Percentiles rank a stretch among this genome's conserved stretches.
Evolutionary conservation across 2,113 vertebrate species (phyloP).

Genomic region (Macaca mulatta): DNA sequence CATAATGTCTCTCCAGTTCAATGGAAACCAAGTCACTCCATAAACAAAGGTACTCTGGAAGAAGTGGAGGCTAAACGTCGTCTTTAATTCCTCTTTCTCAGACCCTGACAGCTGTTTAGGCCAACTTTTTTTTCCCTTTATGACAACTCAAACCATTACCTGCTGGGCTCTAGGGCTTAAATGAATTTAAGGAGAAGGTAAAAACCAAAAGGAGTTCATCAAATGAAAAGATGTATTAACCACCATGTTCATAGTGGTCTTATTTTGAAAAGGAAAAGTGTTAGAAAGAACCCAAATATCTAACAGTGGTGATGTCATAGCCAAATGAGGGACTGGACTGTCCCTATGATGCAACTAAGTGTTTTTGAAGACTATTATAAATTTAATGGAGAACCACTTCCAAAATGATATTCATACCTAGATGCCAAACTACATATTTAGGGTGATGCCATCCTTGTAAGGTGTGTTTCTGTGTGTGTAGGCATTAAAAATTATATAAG

Average conservation of each 20-base stretch:
- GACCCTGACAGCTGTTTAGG: not conserved
- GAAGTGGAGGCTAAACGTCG: not conserved
- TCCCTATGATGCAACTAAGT: not conserved
- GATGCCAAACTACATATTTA: not conserved
- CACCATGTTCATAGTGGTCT: not conserved
- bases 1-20: not conserved
- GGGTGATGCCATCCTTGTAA: not conserved
- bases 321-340: not conserved
- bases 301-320: not conserved
- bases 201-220: not conserved
- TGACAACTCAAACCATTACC: not conserved
- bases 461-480: not conserved
- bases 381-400: not conserved
- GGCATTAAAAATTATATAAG: not conserved
- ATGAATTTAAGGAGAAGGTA: not conserved
- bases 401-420: not conserved
- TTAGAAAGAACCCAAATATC: not conserved
- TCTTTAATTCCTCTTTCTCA: not conserved
- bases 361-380: not conserved
- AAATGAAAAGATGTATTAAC: not conserved
- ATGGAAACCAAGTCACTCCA: not conserved
- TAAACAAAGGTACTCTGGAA: not conserved
- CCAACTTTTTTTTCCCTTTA: not conserved
- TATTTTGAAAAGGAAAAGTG: conserved; percentile 17
- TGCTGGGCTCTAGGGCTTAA: not conserved